These are phyloP conservation scores for Lamellibrachia satsuma DNA, from an alignment of 2,888 invertebrate species.

Conservation along the genomic window DNA sequence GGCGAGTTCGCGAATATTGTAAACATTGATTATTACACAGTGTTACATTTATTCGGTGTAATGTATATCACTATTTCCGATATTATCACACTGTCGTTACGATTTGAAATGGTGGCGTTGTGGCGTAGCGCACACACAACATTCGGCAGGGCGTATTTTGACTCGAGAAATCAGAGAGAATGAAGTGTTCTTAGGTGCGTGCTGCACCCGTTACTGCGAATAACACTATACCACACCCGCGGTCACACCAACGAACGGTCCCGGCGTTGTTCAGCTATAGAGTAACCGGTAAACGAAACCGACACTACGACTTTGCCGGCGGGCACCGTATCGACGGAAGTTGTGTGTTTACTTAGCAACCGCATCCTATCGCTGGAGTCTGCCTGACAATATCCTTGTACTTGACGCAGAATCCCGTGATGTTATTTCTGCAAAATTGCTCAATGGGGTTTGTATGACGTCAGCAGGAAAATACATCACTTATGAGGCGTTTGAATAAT, in stretches of 20 bases:
- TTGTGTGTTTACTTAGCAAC: neutral
- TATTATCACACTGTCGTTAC: too few relatives aligned
- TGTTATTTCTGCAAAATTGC: slow-evolving; percentile 1
- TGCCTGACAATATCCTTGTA: neutral
- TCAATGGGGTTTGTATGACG: neutral
- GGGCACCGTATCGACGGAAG: neutral
- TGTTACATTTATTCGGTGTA: too few relatives aligned
- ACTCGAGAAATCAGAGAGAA: too few relatives aligned
- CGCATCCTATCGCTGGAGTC: neutral
- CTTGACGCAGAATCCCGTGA: neutral
- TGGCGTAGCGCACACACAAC: too few relatives aligned
- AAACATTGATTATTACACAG: too few relatives aligned
- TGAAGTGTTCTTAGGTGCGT: too few relatives aligned
- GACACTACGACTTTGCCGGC: neutral
- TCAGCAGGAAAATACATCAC: neutral
- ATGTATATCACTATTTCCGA: too few relatives aligned
- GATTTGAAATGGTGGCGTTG: too few relatives aligned
- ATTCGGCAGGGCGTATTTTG: too few relatives aligned
- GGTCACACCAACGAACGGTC: neutral
- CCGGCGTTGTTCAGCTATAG: neutral
- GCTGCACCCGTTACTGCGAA: too few relatives aligned
- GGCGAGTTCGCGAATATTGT: too few relatives aligned
- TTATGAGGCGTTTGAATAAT: neutral
- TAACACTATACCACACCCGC: neutral
- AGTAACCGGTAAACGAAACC: neutral